These are phyloP conservation scores for Solen grandis DNA, from an alignment of 1,140 invertebrate species.

Conservation along the genomic window DNA sequence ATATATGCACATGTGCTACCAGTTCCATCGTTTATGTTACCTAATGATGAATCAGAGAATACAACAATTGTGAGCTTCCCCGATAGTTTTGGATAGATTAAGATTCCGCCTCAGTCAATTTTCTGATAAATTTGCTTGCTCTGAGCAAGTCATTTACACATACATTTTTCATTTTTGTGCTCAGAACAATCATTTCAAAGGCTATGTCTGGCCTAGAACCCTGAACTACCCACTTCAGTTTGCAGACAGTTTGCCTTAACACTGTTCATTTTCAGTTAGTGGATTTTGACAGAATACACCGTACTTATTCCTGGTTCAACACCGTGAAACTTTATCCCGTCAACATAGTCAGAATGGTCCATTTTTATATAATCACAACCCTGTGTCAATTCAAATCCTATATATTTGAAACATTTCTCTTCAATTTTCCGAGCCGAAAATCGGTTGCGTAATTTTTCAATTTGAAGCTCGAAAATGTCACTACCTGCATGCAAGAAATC, in stretches of 20 bases:
- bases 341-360: slow-evolving; percentile 51
- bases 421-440: slow-evolving; percentile 58
- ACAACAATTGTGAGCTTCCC: not conserved
- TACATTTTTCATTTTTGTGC: slow-evolving; percentile 32
- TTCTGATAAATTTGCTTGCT: slow-evolving; percentile 51
- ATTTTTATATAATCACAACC: slow-evolving; percentile 37
- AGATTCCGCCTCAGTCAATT: slow-evolving; percentile 22
- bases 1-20: slow-evolving; percentile 38
- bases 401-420: slow-evolving; percentile 48
- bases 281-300: slow-evolving; percentile 6
- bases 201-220: slow-evolving; percentile 53
- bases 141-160: slow-evolving; percentile 27
- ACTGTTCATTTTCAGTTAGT: slow-evolving; percentile 28
- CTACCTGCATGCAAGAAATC: slow-evolving; percentile 54
- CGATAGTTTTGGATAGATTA: slow-evolving; percentile 10
- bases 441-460: slow-evolving; percentile 39
- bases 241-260: slow-evolving; percentile 44
- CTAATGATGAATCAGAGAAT: slow-evolving; percentile 43
- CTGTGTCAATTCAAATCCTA: slow-evolving; percentile 47
- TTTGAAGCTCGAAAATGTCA: slow-evolving; percentile 31
- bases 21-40: slow-evolving; percentile 24
- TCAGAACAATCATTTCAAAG: slow-evolving; percentile 56
- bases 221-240: slow-evolving; percentile 57
- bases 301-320: slow-evolving; percentile 27
- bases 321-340: slow-evolving; percentile 23